Evolutionary conservation across 2,888 invertebrate genomes (phyloP), one percentile per base, ranked within the genome.

Genomic region (Lysandra bellargus): DNA sequence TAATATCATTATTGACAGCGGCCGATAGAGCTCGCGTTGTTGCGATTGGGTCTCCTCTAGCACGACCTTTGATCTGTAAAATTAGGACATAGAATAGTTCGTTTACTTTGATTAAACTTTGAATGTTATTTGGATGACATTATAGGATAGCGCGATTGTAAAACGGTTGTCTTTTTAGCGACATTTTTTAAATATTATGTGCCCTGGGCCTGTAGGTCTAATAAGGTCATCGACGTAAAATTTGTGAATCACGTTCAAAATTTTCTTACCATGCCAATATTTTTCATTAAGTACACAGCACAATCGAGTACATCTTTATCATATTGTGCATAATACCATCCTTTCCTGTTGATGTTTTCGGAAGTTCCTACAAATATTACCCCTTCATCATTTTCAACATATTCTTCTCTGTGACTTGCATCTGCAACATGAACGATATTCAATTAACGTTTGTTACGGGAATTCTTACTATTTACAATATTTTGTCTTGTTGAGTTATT

Each of bases 261-360:
- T 4, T 9, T 30, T 57, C 57, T 57, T 57, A 76, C 96, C 89
- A 96, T 96, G 83, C 97, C 97, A 82, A 97, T 95, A 78, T 96
- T 95, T 80, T 95, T 96, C 86, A 98, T 95, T 83, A 98, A 90
- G 86, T 97, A 96, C n/a, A 98, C 91, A 1, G 97, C 95, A 86
- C 97, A 98, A 79, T 98, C 97, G 69, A 98, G 92, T 80, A 98
- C 95, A 85, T 98, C 96, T 53, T 96, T 96, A 84, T 98, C 98
- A 85, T 97, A 98, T 89, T 99, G 99, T 1, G 98, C 97, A 85
- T 97, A 97, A 86, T 98, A 97, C 99, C 99, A 99, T 7, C 98
- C 96, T 2, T 97, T 96, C 0, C 98, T 98, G 81, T 97, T 96
- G 85, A 98, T 95, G 37, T 2, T 5, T 17, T 76, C 9, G 14